Percentiles rank a stretch among this genome's conserved stretches.
These are phyloP conservation scores for Pleuronectes platessa DNA, from an alignment of 2,113 vertebrate species.

Conservation along the genomic window DNA sequence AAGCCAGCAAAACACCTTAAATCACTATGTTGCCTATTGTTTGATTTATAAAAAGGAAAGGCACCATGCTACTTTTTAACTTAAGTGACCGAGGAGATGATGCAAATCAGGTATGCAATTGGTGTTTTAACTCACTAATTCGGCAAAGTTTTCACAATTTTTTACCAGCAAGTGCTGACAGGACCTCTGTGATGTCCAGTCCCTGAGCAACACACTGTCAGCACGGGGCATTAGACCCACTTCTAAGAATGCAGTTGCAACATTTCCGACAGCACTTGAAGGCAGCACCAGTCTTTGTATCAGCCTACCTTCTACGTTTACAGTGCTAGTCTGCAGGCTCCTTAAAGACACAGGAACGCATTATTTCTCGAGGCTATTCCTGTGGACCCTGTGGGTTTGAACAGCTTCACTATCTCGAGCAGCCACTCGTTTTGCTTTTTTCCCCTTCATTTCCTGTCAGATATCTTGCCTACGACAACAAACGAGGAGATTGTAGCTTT, in stretches of 20 bases:
- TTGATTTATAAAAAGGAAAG: conserved; percentile 35
- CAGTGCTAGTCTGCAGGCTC: conserved; percentile 96
- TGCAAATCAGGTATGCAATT: conserved; percentile 28
- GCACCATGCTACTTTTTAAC: conserved; percentile 45
- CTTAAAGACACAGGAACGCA: conserved; percentile 96
- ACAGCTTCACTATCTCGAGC: conserved; percentile 73
- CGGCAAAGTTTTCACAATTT: conserved; percentile 10
- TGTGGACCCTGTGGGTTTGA: conserved; percentile 75
- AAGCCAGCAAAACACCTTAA: conserved; percentile 48
- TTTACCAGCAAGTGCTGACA: conserved; percentile 57
- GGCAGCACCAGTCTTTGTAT: conserved; percentile 84
- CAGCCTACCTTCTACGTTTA: conserved; percentile 97
- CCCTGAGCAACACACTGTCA: conserved; percentile 13
- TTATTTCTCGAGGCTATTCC: conserved; percentile 67
- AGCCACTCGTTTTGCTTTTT: conserved; percentile 65
- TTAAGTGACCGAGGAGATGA: conserved; percentile 26
- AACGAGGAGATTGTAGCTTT: conserved; percentile 98
- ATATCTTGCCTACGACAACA: conserved; percentile 81
- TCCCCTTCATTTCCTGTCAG: conserved; percentile 69
- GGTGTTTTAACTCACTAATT: conserved; percentile 30
- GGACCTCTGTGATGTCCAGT: conserved; percentile 35
- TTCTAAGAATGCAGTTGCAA: conserved; percentile 15
- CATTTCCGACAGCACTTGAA: conserved; percentile 73
- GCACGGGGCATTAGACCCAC: conserved; percentile 21
- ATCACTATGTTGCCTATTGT: conserved; percentile 61